Evolutionary conservation across 2,797 vertebrate species (phyloP).

Genomic region (Gymnodraco acuticeps): DNA sequence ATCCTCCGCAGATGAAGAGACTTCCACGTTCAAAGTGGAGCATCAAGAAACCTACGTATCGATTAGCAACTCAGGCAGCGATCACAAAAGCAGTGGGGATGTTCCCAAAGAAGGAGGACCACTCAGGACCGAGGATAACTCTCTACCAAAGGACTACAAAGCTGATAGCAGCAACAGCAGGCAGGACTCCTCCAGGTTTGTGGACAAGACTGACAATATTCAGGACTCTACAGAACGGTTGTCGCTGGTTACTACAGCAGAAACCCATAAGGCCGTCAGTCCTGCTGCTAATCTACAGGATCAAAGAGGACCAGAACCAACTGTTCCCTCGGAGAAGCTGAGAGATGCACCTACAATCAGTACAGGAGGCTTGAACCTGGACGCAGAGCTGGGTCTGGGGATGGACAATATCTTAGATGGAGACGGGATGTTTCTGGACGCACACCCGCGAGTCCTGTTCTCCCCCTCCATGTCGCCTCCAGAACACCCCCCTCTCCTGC

Average conservation of each 20-base stretch:
- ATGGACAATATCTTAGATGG: slow-evolving; percentile 64
- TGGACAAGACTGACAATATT: slow-evolving; percentile 31
- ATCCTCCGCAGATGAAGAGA: slow-evolving; percentile 39
- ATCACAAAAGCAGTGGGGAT: slow-evolving; percentile 36
- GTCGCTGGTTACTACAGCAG: slow-evolving; percentile 7
- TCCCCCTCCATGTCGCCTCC: slow-evolving; percentile 81
- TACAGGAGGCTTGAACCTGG: slow-evolving; percentile 20
- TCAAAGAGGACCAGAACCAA: slow-evolving; percentile 42
- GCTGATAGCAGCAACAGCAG: slow-evolving; percentile 35
- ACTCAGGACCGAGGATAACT: slow-evolving; percentile 55
- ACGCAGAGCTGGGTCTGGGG: slow-evolving; percentile 44
- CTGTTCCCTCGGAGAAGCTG: slow-evolving; percentile 22
- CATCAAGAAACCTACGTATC: slow-evolving; percentile 38
- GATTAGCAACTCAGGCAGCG: slow-evolving; percentile 42
- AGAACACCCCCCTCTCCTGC: slow-evolving; percentile 79
- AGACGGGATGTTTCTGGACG: slow-evolving; percentile 82
- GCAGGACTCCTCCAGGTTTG: slow-evolving; percentile 32
- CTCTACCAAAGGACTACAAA: slow-evolving; percentile 62
- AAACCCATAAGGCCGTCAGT: slow-evolving; percentile 24
- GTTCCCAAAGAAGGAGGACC: slow-evolving; percentile 41
- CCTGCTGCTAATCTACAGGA: slow-evolving; percentile 24
- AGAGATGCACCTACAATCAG: neutral
- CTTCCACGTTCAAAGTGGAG: slow-evolving; percentile 46
- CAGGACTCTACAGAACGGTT: slow-evolving; percentile 37
- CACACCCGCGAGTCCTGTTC: slow-evolving; percentile 85